Evolutionary conservation across 2,113 vertebrate species (phyloP).

Genomic region (Numida meleagris): DNA sequence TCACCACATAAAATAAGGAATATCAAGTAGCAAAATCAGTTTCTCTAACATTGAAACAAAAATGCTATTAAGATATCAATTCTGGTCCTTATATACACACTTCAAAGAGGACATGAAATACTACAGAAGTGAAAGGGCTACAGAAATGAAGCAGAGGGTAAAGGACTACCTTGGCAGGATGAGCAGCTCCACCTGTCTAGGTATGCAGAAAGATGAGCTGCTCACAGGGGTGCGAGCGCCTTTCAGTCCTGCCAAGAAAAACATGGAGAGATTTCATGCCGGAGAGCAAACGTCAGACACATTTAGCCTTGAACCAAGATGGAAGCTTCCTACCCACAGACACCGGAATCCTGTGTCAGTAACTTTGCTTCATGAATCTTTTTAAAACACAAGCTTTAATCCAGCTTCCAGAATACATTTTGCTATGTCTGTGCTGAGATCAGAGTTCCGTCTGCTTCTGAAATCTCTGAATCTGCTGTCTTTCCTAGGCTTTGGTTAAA

Average conservation of each 20-base stretch:
- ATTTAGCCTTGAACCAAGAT: background rate
- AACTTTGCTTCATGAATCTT: background rate
- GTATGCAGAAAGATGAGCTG: background rate
- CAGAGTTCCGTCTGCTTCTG: background rate
- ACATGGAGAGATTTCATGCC: background rate
- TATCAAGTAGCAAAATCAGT: background rate
- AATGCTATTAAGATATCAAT: background rate
- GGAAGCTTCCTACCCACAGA: background rate
- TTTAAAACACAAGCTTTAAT: background rate
- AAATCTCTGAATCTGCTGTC: background rate
- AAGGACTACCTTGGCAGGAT: background rate
- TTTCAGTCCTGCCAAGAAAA: background rate
- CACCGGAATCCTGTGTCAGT: background rate
- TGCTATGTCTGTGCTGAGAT: background rate
- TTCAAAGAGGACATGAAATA: background rate
- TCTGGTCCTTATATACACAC: background rate
- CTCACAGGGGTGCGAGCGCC: background rate
- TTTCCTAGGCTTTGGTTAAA: background rate
- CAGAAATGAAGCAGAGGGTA: background rate
- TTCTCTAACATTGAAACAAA: background rate
- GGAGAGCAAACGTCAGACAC: background rate
- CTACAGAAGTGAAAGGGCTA: background rate
- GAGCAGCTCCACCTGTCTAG: fast-evolving
- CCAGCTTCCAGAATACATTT: background rate
- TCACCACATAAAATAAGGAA: background rate